These are phyloP conservation scores for Gadopsis marmoratus DNA, from an alignment of 2,797 vertebrate species.

Conservation along the genomic window DNA sequence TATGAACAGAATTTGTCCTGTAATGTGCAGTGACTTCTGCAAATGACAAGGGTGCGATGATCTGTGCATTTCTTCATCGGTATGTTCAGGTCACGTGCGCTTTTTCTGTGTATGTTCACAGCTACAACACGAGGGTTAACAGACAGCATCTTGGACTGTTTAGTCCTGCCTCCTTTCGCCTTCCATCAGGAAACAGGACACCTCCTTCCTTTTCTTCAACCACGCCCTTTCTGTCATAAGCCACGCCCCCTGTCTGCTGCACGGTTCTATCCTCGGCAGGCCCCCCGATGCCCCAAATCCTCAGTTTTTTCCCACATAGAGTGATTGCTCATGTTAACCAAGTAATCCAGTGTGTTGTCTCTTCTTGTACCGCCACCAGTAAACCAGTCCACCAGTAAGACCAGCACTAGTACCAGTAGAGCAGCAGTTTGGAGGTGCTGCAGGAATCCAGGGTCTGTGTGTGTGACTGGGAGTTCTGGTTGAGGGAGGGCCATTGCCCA, in stretches of 20 bases:
- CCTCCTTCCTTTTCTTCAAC: constrained; percentile 30
- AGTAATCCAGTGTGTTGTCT: not conserved
- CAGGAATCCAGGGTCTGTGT: constrained; percentile 65
- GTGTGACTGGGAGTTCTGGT: constrained; percentile 79
- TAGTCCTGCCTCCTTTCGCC: constrained; percentile 2
- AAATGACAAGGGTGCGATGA: not conserved
- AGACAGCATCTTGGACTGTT: constrained; percentile 20
- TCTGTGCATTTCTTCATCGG: not conserved
- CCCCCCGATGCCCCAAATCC: constrained; percentile 46
- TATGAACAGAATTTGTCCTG: not conserved
- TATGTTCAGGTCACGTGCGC: not conserved
- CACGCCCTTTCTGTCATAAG: constrained; percentile 26
- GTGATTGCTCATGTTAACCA: not conserved
- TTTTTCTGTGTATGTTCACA: constrained; percentile 1
- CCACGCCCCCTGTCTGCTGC: constrained; percentile 29
- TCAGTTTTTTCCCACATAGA: constrained; percentile 26
- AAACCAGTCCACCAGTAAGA: constrained; percentile 5
- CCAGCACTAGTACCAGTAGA: not conserved
- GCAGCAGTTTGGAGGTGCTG: not conserved
- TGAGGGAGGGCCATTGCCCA: constrained; percentile 23
- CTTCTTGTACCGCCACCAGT: not conserved
- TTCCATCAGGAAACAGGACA: constrained; percentile 33
- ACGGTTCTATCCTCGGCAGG: constrained; percentile 16
- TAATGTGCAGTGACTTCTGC: not conserved
- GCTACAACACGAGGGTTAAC: not conserved